Conservation (phyloP, 2,797 vertebrate genomes). For the Gallinago stenura region DNA sequence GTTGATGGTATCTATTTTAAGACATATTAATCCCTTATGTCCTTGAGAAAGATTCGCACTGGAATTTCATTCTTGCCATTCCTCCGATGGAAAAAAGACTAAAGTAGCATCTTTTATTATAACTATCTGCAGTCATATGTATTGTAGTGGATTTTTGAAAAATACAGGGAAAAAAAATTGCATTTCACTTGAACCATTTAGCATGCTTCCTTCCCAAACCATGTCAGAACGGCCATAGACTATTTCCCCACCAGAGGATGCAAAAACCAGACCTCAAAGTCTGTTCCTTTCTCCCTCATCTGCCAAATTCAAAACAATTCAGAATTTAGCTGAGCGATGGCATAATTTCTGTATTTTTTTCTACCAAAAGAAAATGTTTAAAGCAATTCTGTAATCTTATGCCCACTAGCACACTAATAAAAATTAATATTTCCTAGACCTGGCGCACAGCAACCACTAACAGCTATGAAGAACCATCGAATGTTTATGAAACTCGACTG, state of each 20-base stretch:
- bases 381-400: background rate
- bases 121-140: background rate
- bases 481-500: background rate
- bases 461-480: background rate
- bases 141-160: background rate
- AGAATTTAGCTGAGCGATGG: background rate
- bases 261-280: background rate
- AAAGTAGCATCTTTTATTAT: background rate
- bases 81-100: background rate
- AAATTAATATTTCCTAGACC: background rate
- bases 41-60: slow-evolving; percentile 3
- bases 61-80: slow-evolving; percentile 22
- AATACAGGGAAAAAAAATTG: background rate
- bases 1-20: slow-evolving; percentile 9
- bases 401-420: background rate
- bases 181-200: background rate
- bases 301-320: background rate
- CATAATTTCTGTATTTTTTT: background rate
- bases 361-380: background rate
- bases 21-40: background rate
- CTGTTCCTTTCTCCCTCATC: background rate
- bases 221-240: background rate
- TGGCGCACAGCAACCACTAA: background rate
- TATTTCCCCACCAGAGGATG: background rate
- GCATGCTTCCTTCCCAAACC: background rate